Evolutionary conservation across 1,140 invertebrate genomes (phyloP), one percentile per base, ranked within the genome.

Genomic region (Drosophila melanogaster): DNA sequence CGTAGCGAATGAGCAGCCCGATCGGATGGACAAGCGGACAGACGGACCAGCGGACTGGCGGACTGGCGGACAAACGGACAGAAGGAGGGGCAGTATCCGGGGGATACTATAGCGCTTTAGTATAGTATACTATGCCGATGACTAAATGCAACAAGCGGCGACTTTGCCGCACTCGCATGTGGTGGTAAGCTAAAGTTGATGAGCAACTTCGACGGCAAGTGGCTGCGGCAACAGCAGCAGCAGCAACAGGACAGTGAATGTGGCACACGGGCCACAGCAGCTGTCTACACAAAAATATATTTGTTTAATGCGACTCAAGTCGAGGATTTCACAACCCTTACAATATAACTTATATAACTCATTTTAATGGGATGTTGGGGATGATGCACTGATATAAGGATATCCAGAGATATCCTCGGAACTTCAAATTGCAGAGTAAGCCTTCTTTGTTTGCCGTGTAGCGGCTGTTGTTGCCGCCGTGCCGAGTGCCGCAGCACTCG

Each of bases 81-180:
- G 41, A 3, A 43, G 56, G 38, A 37, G 14, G 5, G 17, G 24
- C 26, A 50, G 19, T 37, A 41, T 17, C 11, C 15, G n/a, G n/a
- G 65, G 69, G 65, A 40, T 40, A 44, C 47, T 43, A 44, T 26
- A 53, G 30, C 19, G 37, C 12, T 12, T 6, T 38, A 38, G 6
- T 17, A 41, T 41, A 44, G 41, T 41, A 50, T 22, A 35, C 35
- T 47, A 51, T 70, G 46, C 60, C 60, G 76, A 87, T 83, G 84
- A 87, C 84, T 89, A 87, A 89, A 83, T 89, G 83, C 84, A 87
- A 77, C 79, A 87, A 77, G 84, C 83, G 56, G 75, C 75, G 74
- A 75, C 83, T 81, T 86, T 87, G 30, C 30, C 62, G 80, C 54
- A 53, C 53, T 79, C 76, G 58, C 57, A 67, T 77, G 67, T 81